Evolutionary conservation across 2,797 vertebrate species (phyloP).

Genomic region (Iguana delicatissima): DNA sequence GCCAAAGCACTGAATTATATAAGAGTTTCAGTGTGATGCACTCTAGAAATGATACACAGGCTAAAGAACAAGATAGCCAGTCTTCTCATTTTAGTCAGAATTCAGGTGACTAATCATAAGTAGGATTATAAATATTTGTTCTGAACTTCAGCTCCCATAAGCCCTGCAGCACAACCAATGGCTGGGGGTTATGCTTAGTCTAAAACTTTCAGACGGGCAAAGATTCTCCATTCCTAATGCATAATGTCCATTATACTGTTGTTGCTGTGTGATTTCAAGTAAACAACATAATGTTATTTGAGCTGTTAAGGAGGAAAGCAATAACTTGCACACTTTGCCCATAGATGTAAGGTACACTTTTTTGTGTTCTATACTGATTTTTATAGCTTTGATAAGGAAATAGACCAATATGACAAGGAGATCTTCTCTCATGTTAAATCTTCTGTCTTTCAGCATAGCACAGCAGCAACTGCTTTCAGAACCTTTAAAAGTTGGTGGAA

Average conservation of each 20-base stretch:
- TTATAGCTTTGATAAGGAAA: no score
- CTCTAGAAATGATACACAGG: neutral
- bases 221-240: neutral
- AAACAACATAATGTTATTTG: no score
- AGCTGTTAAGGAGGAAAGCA: no score
- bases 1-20: neutral
- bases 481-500: no score
- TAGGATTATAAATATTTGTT: neutral
- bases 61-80: neutral
- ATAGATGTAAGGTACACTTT: no score
- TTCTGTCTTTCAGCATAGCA: no score
- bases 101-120: neutral
- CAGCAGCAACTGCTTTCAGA: no score
- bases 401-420: no score
- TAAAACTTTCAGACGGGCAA: neutral
- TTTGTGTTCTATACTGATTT: no score
- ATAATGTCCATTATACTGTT: neutral
- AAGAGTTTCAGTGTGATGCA: no score
- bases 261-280: neutral
- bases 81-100: neutral
- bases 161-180: neutral
- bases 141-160: neutral
- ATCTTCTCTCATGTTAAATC: no score
- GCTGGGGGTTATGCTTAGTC: neutral
- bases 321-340: no score